phyloP scores from a whole-genome alignment of 2,888 invertebrate species.

The Eupithecia exiguata region DNA sequence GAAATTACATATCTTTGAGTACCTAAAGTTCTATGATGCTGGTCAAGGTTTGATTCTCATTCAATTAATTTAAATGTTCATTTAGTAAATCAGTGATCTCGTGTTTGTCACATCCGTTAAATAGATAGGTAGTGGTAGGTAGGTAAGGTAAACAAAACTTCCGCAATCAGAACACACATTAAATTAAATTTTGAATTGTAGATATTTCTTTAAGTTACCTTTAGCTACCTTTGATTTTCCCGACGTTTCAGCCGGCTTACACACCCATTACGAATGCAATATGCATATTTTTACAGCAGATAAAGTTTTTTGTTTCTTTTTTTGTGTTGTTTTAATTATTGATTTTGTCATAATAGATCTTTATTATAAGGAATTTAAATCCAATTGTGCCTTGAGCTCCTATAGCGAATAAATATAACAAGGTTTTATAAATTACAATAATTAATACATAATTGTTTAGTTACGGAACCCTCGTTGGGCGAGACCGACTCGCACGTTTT shows the following conservation, averaged over 20 bases:
- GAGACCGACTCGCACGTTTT: too few relatives aligned
- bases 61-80: background rate
- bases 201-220: background rate
- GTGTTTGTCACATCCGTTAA: background rate
- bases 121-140: background rate
- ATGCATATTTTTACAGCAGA: too few relatives aligned
- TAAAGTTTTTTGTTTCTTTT: too few relatives aligned
- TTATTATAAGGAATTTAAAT: too few relatives aligned
- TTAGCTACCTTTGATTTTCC: background rate
- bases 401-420: too few relatives aligned
- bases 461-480: too few relatives aligned
- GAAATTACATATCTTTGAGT: background rate
- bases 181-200: background rate
- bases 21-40: background rate
- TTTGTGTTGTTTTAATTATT: too few relatives aligned
- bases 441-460: too few relatives aligned
- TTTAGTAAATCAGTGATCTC: background rate
- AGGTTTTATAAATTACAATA: too few relatives aligned
- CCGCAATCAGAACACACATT: background rate
- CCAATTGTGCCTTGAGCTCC: too few relatives aligned
- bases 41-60: background rate
- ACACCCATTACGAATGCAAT: background rate
- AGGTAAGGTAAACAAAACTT: too few relatives aligned
- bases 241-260: background rate
- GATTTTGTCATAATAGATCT: too few relatives aligned